Conservation (phyloP, 2,113 vertebrate genomes). For the Eurystomus gularis region DNA sequence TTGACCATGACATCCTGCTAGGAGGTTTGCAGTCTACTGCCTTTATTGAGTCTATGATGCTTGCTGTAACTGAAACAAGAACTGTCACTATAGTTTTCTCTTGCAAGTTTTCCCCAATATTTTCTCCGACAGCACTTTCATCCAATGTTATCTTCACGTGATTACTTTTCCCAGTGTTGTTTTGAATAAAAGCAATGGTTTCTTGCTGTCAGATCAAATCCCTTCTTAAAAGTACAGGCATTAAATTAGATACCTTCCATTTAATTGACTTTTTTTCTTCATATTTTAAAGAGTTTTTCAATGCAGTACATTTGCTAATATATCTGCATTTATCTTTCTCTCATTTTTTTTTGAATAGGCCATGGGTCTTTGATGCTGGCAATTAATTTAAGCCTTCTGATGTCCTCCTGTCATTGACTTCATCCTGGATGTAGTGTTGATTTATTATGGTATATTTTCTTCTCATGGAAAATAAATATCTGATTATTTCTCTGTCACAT, state of each 20-base stretch:
- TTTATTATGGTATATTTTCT: background rate
- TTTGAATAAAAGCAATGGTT: slow-evolving; percentile 29
- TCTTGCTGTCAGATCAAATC: slow-evolving; percentile 33
- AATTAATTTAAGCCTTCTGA: background rate
- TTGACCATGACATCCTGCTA: background rate
- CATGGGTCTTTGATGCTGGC: background rate
- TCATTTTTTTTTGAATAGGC: background rate
- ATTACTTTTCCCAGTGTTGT: slow-evolving; percentile 17
- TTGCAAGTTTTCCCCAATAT: slow-evolving; percentile 36
- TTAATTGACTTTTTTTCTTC: background rate
- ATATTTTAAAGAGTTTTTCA: background rate
- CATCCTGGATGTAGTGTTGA: background rate
- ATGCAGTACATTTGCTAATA: background rate
- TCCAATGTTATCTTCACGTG: slow-evolving; percentile 52
- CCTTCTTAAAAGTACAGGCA: background rate
- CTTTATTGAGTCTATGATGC: background rate
- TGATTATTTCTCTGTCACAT: background rate
- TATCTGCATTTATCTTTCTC: background rate
- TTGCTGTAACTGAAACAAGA: slow-evolving; percentile 29
- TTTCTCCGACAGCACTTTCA: slow-evolving; percentile 50
- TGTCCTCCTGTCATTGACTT: background rate
- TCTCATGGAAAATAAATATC: background rate
- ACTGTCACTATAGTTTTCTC: slow-evolving; percentile 44
- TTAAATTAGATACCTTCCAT: background rate
- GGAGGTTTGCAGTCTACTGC: background rate